These are phyloP conservation scores for Rambutsinella grinnellia DNA, from an alignment of 2,888 invertebrate species.

Conservation along the genomic window DNA sequence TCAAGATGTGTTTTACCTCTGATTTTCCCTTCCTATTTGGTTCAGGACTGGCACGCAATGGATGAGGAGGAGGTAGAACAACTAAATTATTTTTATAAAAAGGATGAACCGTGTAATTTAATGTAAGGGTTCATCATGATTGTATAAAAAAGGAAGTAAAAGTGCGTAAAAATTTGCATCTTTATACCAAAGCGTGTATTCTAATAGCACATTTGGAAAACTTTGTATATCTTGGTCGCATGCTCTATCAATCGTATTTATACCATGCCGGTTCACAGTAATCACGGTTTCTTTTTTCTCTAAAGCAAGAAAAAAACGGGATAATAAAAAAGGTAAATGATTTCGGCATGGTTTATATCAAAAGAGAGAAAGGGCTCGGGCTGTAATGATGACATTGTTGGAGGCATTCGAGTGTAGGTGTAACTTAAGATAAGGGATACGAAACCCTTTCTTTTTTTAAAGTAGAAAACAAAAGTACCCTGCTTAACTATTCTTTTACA, in stretches of 20 bases:
- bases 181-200: neutral
- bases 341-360: constrained; percentile 47
- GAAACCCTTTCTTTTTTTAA: neutral
- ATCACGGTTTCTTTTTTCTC: constrained; percentile 47
- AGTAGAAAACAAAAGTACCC: constrained; percentile 16
- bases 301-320: too few relatives aligned
- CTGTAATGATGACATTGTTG: constrained; percentile 47
- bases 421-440: constrained; percentile 12
- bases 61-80: constrained; percentile 28
- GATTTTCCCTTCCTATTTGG: too few relatives aligned
- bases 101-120: constrained; percentile 39
- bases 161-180: constrained; percentile 39
- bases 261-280: constrained; percentile 13
- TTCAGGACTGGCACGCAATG: too few relatives aligned
- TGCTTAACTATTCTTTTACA: neutral
- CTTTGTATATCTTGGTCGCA: too few relatives aligned
- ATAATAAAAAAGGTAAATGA: constrained; percentile 40
- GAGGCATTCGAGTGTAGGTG: too few relatives aligned
- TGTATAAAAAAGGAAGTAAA: constrained; percentile 48
- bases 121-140: too few relatives aligned
- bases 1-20: too few relatives aligned
- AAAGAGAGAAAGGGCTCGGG: constrained; percentile 30
- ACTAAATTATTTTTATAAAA: too few relatives aligned
- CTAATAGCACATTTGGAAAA: too few relatives aligned
- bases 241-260: too few relatives aligned